Evolutionary conservation across 1,140 invertebrate genomes (phyloP).

Genomic region (Diorhabda carinulata): DNA sequence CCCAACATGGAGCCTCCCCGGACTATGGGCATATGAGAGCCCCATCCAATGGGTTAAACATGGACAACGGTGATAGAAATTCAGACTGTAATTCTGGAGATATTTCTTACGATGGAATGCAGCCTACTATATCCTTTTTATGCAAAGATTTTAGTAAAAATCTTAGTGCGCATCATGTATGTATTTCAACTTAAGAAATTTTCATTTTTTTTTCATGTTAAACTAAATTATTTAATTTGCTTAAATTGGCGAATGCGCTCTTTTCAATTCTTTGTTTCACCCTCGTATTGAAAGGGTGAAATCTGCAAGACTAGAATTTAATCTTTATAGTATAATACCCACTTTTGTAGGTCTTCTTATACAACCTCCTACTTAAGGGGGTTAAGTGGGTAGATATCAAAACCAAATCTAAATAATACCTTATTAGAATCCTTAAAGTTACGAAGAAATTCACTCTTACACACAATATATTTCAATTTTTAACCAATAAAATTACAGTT

Average conservation of each 20-base stretch:
- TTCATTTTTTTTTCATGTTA: too few relatives aligned
- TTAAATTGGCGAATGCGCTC: too few relatives aligned
- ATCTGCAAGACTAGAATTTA: too few relatives aligned
- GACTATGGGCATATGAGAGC: constrained; percentile 67
- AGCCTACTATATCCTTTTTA: constrained; percentile 93
- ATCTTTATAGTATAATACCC: background rate
- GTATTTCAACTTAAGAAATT: constrained; percentile 8
- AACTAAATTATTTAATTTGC: too few relatives aligned
- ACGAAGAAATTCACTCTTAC: too few relatives aligned
- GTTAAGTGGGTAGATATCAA: constrained; percentile 36
- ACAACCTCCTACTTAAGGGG: constrained; percentile 27
- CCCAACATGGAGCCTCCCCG: constrained; percentile 69
- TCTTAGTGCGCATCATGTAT: constrained; percentile 35
- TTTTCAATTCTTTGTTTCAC: too few relatives aligned
- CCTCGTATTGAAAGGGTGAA: too few relatives aligned
- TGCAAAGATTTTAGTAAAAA: constrained; percentile 43
- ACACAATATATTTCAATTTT: too few relatives aligned
- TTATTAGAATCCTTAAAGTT: constrained; percentile 34
- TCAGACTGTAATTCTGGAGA: constrained; percentile 86
- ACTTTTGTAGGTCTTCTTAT: constrained; percentile 34
- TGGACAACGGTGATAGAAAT: constrained; percentile 77
- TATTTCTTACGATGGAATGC: constrained; percentile 82
- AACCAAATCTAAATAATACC: constrained; percentile 32
- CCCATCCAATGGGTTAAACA: constrained; percentile 51
- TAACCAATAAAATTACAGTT: too few relatives aligned